These are phyloP conservation scores for Drosophila paramelanica DNA, from an alignment of 2,888 invertebrate genomes.

Conservation along the genomic window DNA sequence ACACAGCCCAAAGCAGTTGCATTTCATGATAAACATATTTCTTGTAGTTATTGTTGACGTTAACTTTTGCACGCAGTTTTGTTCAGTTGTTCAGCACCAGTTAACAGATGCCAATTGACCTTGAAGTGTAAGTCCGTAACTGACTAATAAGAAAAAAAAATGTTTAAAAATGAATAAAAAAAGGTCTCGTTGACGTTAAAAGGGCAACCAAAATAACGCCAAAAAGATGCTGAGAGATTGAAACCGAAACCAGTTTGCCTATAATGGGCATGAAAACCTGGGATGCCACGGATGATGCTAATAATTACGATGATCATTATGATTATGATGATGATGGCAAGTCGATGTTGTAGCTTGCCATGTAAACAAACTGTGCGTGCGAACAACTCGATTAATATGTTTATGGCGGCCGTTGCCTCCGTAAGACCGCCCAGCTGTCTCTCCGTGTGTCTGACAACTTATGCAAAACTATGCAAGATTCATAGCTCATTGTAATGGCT, in stretches of 20 bases:
- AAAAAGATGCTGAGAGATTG: constrained; percentile 33
- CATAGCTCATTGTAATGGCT: constrained; percentile 51
- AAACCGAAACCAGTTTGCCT: constrained; percentile 52
- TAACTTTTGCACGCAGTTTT: constrained; percentile 39
- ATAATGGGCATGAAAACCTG: constrained; percentile 54
- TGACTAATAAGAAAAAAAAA: constrained; percentile 13
- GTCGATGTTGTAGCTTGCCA: constrained; percentile 50
- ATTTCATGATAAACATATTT: constrained; percentile 52
- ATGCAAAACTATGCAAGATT: constrained; percentile 71
- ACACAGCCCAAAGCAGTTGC: constrained; percentile 67
- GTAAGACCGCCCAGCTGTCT: constrained; percentile 55
- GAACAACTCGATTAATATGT: constrained; percentile 72
- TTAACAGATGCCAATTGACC: constrained; percentile 57
- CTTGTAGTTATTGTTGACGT: constrained; percentile 22
- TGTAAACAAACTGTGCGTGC: constrained; percentile 71
- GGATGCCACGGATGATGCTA: constrained; percentile 19
- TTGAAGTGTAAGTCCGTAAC: constrained; percentile 62
- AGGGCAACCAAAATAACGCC: constrained; percentile 57
- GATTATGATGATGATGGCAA: constrained; percentile 23
- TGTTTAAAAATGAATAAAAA: neutral
- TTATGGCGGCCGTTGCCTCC: constrained; percentile 23
- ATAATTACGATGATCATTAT: constrained; percentile 18
- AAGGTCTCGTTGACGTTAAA: constrained; percentile 41
- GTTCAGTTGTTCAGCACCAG: constrained; percentile 41
- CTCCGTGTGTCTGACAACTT: constrained; percentile 48